These are phyloP conservation scores for Carabus problematicus DNA, from an alignment of 2,888 invertebrate genomes.

Conservation along the genomic window DNA sequence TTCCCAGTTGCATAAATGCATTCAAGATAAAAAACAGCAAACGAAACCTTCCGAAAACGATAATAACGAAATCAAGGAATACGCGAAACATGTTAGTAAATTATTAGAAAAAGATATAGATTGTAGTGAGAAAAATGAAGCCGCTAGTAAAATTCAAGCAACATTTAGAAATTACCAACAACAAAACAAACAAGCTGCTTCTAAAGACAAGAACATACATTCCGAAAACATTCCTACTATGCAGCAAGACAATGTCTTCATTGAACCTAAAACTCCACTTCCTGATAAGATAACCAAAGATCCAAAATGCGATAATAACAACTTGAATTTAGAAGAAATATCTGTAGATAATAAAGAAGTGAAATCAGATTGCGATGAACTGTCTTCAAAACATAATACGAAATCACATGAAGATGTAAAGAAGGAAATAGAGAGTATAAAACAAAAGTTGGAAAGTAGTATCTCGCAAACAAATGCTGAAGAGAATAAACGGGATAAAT, in stretches of 20 bases:
- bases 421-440: conserved; percentile 22
- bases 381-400: conserved; percentile 1
- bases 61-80: conserved; percentile 14
- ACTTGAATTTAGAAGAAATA: not conserved
- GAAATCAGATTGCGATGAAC: not conserved
- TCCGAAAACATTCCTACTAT: no score
- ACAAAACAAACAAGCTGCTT: conserved; percentile 42
- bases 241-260: no score
- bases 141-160: conserved; percentile 50
- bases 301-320: no score
- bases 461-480: conserved; percentile 15
- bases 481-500: not conserved
- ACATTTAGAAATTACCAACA: conserved; percentile 49
- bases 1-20: conserved; percentile 1
- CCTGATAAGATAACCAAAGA: no score
- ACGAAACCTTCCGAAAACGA: conserved; percentile 12
- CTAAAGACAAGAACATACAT: no score
- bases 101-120: conserved; percentile 11
- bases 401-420: not conserved
- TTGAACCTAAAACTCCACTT: no score
- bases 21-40: not conserved
- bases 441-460: conserved; percentile 31
- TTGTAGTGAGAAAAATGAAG: conserved; percentile 36
- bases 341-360: not conserved
- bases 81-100: conserved; percentile 3